Percentiles rank a stretch among this genome's conserved stretches.
Conservation (phyloP, 2,888 invertebrate species). For the Megalurothrips usitatus region DNA sequence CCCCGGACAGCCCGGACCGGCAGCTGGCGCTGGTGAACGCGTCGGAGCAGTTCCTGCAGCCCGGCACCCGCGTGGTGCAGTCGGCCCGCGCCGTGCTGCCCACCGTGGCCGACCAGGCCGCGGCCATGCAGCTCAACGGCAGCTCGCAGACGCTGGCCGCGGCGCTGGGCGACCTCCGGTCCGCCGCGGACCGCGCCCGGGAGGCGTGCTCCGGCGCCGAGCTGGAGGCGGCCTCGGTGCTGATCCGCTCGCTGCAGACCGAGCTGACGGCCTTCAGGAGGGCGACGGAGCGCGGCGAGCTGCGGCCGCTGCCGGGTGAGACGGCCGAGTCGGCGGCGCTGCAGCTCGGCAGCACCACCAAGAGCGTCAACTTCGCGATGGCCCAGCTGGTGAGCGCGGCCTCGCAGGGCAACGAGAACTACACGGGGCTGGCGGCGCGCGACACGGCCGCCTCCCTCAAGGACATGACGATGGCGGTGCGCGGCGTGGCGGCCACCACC, state of each 20-base stretch:
- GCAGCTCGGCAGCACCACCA: conserved; percentile 58
- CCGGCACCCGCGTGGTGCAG: conserved; percentile 65
- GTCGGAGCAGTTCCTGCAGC: conserved; percentile 73
- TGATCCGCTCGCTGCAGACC: conserved; percentile 70
- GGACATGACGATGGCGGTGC: conserved; percentile 66
- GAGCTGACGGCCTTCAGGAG: conserved; percentile 77
- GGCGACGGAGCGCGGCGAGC: conserved; percentile 64
- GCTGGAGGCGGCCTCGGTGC: conserved; percentile 78
- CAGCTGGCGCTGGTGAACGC: conserved; percentile 78
- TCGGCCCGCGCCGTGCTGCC: conserved; percentile 78
- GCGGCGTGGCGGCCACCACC: conserved; percentile 73
- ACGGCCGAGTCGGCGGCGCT: conserved; percentile 60
- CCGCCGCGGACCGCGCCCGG: conserved; percentile 56
- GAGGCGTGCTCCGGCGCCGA: conserved; percentile 80
- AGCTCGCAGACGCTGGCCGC: conserved; percentile 64
- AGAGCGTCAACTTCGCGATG: conserved; percentile 75
- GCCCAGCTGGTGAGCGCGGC: conserved; percentile 84
- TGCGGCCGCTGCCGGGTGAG: conserved; percentile 82
- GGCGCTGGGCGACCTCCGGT: conserved; percentile 61
- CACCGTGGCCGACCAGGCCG: conserved; percentile 71
- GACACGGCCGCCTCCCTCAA: conserved; percentile 74
- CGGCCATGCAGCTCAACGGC: conserved; percentile 68
- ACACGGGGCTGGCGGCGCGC: conserved; percentile 74
- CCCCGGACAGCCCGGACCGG: conserved; percentile 67
- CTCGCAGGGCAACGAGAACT: conserved; percentile 72